Percentiles rank a stretch among this genome's conserved stretches.
These are phyloP conservation scores for Chelidonichthys spinosus DNA, from an alignment of 2,797 vertebrate species.

Conservation along the genomic window DNA sequence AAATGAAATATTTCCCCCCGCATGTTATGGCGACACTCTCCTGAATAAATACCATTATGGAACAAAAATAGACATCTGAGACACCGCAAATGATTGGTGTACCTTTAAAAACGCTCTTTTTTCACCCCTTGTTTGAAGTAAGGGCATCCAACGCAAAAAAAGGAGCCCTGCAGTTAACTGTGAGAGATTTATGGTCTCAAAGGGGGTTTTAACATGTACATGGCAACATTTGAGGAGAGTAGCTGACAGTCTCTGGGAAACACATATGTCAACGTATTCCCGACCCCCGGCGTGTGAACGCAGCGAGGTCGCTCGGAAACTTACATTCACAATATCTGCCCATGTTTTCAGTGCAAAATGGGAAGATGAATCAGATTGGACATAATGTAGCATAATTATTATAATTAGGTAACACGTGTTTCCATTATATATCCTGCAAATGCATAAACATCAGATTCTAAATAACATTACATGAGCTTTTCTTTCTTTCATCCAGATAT, in stretches of 20 bases:
- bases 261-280: constrained; percentile 66
- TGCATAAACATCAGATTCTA: not conserved
- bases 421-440: not conserved
- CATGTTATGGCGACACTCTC: constrained; percentile 56
- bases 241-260: constrained; percentile 70
- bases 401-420: not conserved
- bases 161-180: constrained; percentile 57
- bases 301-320: not conserved
- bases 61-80: constrained; percentile 64
- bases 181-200: constrained; percentile 72
- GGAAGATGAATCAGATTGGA: too few species aligned
- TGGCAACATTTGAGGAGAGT: constrained; percentile 71
- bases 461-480: not conserved
- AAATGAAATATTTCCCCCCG: constrained; percentile 55
- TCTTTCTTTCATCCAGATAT: not conserved
- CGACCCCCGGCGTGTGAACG: not conserved
- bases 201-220: constrained; percentile 66
- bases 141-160: constrained; percentile 55
- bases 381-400: not conserved
- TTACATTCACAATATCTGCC: not conserved
- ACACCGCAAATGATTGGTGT: constrained; percentile 73
- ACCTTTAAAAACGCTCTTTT: constrained; percentile 56
- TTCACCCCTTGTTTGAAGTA: constrained; percentile 69
- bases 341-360: not conserved
- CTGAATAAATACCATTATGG: constrained; percentile 53